A percentile compares a stretch with the other conserved stretches of the same genome.
Evolutionary conservation across 2,113 vertebrate genomes (phyloP).

Genomic region (Chunga burmeisteri): DNA sequence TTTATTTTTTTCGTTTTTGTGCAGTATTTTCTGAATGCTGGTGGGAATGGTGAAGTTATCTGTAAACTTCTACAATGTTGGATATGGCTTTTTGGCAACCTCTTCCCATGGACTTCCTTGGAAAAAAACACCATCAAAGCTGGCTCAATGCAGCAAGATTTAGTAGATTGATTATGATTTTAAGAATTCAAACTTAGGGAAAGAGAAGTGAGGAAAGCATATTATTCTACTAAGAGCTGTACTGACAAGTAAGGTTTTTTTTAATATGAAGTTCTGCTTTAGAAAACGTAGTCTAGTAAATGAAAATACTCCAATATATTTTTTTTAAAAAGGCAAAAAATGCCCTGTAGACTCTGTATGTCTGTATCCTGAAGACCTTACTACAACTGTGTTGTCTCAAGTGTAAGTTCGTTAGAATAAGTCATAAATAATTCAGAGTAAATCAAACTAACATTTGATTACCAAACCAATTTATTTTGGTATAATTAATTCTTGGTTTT

Average conservation of each 20-base stretch:
- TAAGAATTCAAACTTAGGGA: background rate
- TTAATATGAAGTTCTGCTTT: background rate
- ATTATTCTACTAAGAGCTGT: background rate
- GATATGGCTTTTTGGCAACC: background rate
- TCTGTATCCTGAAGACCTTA: background rate
- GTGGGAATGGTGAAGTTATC: background rate
- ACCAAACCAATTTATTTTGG: background rate
- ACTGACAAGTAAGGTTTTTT: background rate
- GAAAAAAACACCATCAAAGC: background rate
- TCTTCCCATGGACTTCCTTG: background rate
- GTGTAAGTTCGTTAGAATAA: background rate
- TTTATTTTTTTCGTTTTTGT: background rate
- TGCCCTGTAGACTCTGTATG: background rate
- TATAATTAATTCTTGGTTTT: slow-evolving; percentile 1
- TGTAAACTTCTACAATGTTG: background rate
- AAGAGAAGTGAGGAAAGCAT: background rate
- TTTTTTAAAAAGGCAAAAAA: background rate
- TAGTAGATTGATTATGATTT: background rate
- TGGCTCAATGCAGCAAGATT: background rate
- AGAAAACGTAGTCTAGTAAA: background rate
- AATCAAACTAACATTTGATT: background rate
- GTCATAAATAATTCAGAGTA: background rate
- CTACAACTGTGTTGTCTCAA: background rate
- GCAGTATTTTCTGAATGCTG: background rate
- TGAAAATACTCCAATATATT: background rate